phyloP scores from a whole-genome alignment of 2,797 vertebrate genomes.

The Poecilia picta region DNA sequence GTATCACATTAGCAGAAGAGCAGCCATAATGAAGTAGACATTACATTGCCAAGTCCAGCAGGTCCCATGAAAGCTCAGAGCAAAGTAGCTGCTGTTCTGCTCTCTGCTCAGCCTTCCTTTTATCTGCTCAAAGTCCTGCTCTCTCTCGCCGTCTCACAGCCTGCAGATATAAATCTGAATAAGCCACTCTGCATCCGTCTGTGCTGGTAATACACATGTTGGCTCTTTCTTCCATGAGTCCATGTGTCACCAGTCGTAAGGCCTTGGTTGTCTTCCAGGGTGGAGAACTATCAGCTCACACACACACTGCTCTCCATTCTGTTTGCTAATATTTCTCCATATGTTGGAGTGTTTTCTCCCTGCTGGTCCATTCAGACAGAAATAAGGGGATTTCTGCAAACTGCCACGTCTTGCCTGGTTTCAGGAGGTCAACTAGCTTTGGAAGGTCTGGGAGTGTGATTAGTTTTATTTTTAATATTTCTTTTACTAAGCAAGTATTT shows the following conservation, averaged over 20 bases:
- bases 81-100: background rate
- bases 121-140: background rate
- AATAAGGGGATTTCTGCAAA: background rate
- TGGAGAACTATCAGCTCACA: too few species aligned
- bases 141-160: background rate
- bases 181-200: background rate
- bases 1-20: background rate
- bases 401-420: background rate
- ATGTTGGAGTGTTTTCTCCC: background rate
- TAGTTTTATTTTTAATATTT: background rate
- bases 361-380: background rate
- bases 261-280: background rate
- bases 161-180: background rate
- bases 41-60: background rate
- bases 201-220: background rate
- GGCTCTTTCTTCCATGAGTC: background rate
- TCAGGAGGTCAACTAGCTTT: background rate
- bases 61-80: background rate
- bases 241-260: background rate
- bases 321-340: conserved; percentile 3
- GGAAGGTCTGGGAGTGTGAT: background rate
- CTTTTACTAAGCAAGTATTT: conserved; percentile 22
- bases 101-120: background rate
- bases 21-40: background rate
- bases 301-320: background rate